These are phyloP conservation scores for Lepisosteus osseus DNA, from an alignment of 2,113 vertebrate species.

Conservation along the genomic window DNA sequence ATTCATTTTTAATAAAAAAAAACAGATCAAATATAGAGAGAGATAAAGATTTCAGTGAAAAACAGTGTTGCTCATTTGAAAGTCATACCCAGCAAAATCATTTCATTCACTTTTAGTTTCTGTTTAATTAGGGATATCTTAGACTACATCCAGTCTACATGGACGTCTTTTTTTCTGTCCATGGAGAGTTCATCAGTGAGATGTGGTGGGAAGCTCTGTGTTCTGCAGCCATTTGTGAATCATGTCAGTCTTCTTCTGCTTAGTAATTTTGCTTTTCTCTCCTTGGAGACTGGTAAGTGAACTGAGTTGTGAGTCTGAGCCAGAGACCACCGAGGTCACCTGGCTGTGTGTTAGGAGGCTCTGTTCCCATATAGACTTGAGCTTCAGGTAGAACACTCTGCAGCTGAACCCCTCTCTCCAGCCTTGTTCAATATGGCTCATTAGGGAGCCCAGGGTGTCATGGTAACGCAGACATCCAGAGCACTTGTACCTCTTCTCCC, in stretches of 20 bases:
- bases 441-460: conserved; percentile 11
- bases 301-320: not conserved
- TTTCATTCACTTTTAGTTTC: no score
- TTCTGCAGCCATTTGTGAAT: conserved; percentile 28
- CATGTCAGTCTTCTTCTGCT: conserved; percentile 26
- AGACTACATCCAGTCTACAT: no score
- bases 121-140: no score
- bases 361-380: conserved; percentile 23
- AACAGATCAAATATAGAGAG: no score
- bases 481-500: conserved; percentile 29
- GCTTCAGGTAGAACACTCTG: conserved; percentile 26
- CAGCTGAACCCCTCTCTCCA: conserved; percentile 35
- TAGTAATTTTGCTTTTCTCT: not conserved
- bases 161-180: not conserved
- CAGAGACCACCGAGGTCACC: not conserved
- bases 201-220: not conserved
- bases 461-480: conserved; percentile 26
- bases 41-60: no score
- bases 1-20: no score
- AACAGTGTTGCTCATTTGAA: no score
- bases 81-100: no score
- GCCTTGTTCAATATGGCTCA: conserved; percentile 24
- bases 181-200: not conserved
- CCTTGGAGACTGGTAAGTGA: not conserved
- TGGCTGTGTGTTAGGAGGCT: not conserved